phyloP scores from a whole-genome alignment of 1,140 invertebrate species.

The Vanessa atalanta region DNA sequence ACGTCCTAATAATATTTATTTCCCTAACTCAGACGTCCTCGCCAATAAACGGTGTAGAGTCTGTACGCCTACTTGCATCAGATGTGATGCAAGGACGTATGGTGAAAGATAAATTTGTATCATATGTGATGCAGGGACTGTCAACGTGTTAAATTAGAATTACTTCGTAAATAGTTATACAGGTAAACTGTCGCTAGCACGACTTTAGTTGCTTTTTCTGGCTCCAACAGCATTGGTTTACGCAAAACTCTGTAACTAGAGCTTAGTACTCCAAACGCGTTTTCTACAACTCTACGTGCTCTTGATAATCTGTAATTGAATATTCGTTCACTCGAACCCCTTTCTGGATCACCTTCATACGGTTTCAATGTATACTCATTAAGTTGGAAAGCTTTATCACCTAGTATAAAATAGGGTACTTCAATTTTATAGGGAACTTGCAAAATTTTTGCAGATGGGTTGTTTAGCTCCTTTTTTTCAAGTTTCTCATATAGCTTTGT shows the following conservation, averaged over 20 bases:
- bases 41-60: no score
- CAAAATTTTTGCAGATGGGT: background rate
- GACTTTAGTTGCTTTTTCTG: slow-evolving; percentile 35
- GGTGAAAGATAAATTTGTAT: no score
- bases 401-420: slow-evolving; percentile 1
- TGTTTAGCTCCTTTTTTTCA: slow-evolving; percentile 5
- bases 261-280: background rate
- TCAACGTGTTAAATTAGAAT: slow-evolving; percentile 9
- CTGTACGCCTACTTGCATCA: no score
- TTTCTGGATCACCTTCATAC: background rate
- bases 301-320: background rate
- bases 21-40: no score
- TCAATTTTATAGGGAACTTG: background rate
- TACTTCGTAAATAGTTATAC: slow-evolving; percentile 31
- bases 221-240: slow-evolving; percentile 29
- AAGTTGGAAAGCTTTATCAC: background rate
- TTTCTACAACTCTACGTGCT: background rate
- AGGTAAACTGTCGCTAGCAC: slow-evolving; percentile 21
- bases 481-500: slow-evolving; percentile 22
- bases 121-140: no score
- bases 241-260: slow-evolving; percentile 24
- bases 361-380: slow-evolving; percentile 1
- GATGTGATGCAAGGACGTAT: no score
- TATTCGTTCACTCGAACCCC: background rate
- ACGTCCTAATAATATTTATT: no score